Base-by-base conservation (phyloP, 2,888 invertebrate species). In the Dasysyrphus albostriatus region DNA sequence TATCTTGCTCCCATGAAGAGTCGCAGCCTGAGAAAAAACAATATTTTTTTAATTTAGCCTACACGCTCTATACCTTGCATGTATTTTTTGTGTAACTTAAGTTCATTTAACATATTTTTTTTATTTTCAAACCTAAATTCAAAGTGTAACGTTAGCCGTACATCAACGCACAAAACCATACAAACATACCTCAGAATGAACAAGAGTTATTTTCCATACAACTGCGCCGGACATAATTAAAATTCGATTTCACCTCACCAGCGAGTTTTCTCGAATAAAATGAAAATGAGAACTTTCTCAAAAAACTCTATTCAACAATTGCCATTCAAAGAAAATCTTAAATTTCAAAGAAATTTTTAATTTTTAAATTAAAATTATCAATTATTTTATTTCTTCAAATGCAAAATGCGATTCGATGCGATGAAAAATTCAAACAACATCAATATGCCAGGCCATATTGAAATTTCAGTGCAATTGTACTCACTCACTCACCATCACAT, bases 401-500 rank as follows among this genome's bases (percentile, higher is more conserved):
- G 14, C n/a, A 51, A 78, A 58, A 75, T 58, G 83, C 79, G 83
- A 69, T 65, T n/a, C 19, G 37, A 65, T 16, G 74, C 83, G 79
- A 59, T 42, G 42, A 51, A 56, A 63, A 54, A n/a, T 69, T 69
- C 54, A 54, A 19, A 24, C 69, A 39, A 19, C 37, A 51, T 29
- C 6, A 1, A 44, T 29, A 14, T 24, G n/a, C 12, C 32, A 44
- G 29, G 29, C 32, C 67, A 70, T 61, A 51, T 69, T 34, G 42
- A 59, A 47, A 69, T 29, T 49, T 61, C 7, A 29, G 83, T 83
- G 59, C 83, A 47, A 39, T 34, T 78, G 73, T 54, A 83, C 83
- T 44, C 56, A n/a, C n/a, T n/a, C n/a, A 44, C 14, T 10, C 42
- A 12, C 44, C 61, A 54, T 29, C 44, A 75, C 5, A 8, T 37